Conservation (phyloP, 2,797 vertebrate genomes). For the Astyanax mexicanus region DNA sequence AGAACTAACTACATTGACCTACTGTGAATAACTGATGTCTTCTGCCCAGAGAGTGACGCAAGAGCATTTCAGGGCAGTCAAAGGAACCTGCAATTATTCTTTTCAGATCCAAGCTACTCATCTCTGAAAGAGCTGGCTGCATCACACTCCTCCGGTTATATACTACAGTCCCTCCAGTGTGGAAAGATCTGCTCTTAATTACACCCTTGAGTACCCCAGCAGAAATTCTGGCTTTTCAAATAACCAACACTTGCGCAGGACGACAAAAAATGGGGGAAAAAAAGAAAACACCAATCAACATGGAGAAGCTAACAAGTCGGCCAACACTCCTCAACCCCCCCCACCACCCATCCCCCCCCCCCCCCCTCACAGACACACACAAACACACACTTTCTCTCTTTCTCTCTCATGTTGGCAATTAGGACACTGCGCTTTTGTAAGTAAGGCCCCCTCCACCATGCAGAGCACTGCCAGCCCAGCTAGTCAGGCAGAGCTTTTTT, state of each 20-base stretch:
- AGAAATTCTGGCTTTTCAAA: slow-evolving; percentile 50
- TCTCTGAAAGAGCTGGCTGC: slow-evolving; percentile 40
- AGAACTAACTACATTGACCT: too few species aligned
- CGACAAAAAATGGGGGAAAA: slow-evolving; percentile 25
- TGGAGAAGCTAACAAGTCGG: slow-evolving; percentile 19
- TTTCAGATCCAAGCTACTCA: slow-evolving; percentile 59
- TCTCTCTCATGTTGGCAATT: slow-evolving; percentile 28
- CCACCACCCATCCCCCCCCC: too few species aligned
- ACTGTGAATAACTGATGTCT: not conserved
- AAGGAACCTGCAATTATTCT: slow-evolving; percentile 69
- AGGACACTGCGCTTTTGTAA: slow-evolving; percentile 3
- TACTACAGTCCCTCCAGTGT: slow-evolving; percentile 53
- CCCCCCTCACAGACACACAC: not conserved
- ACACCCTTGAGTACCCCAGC: slow-evolving; percentile 58
- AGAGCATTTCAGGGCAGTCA: slow-evolving; percentile 42
- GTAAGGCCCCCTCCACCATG: not conserved
- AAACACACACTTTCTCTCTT: not conserved
- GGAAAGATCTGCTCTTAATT: slow-evolving; percentile 69
- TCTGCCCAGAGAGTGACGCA: slow-evolving; percentile 25
- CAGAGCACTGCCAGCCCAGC: not conserved
- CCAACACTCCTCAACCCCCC: too few species aligned
- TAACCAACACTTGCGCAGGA: slow-evolving; percentile 43
- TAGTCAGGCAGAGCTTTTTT: not conserved
- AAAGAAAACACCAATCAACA: not conserved
- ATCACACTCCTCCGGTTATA: slow-evolving; percentile 56